Percentiles rank a stretch among this genome's conserved stretches.
phyloP scores from a whole-genome alignment of 2,797 vertebrate species.

The Picus viridis region DNA sequence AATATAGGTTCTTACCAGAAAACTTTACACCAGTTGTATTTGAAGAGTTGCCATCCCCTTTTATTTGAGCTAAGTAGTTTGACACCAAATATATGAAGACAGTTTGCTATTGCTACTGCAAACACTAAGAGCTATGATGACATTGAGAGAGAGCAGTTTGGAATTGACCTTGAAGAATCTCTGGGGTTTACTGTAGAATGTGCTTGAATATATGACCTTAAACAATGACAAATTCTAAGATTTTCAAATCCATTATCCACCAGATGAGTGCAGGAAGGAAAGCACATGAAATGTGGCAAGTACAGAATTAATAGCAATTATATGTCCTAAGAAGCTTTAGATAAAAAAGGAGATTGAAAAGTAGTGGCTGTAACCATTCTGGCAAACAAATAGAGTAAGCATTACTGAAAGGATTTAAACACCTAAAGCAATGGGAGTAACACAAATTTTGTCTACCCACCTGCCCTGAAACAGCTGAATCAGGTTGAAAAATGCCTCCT shows the following conservation, averaged over 20 bases:
- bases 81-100: not conserved
- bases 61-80: not conserved
- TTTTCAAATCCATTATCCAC: not conserved
- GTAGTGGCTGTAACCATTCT: not conserved
- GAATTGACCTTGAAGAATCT: not conserved
- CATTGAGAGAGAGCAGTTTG: not conserved
- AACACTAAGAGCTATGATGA: not conserved
- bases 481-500: not conserved
- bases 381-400: not conserved
- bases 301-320: not conserved
- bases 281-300: not conserved
- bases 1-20: not conserved
- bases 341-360: not conserved
- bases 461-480: not conserved
- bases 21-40: not conserved
- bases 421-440: not conserved
- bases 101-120: not conserved
- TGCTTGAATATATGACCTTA: not conserved
- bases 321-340: not conserved
- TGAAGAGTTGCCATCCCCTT: not conserved
- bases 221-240: not conserved
- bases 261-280: not conserved
- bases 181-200: not conserved
- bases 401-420: not conserved
- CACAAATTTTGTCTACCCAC: not conserved